Base-by-base conservation (phyloP, 2,113 vertebrate genomes). In the Pagrus major region DNA sequence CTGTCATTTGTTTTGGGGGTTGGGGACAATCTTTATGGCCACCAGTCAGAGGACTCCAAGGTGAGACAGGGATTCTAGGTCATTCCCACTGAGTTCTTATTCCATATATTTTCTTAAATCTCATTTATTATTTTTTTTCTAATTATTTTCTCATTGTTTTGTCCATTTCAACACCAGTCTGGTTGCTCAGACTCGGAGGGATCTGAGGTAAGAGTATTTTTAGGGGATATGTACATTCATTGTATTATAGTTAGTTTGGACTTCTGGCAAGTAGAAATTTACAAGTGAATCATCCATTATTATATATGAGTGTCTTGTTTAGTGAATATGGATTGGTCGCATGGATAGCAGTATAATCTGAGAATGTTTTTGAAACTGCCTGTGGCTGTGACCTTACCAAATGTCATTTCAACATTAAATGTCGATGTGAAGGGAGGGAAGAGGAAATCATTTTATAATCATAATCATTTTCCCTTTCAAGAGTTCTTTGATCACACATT, bases 111-210 rank as follows among this genome's bases (percentile, higher is more conserved):
- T 72, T 20, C 8, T 58, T 18, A 60, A 41, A 58, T 33, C 6
- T 65, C 11, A 0, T 29, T 35, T 41, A 1, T 49, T 64, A 1
- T 61, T 39, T 71, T 39, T 41, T 61, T 55, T 12, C 20, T 44
- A 0, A 46, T 58, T 37, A 5, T 11, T 42, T 68, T 64, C 39
- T 78, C 31, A 3, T 63, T 44, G 31, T 71, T 27, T 78, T 33
- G 4, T 83, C 41, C 37, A 35, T 77, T 69, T 59, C 18, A 35
- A 9, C n/a, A 0, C 1, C 77, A 95, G 94, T 94, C 93, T 76
- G 88, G 71, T 72, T 94, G 91, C 84, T 94, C 94, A 64, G 93
- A 92, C 80, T 93, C 91, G 5, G 94, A 92, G n/a, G 92, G 79
- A 75, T 92, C 92, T 20, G 89, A 95, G 94, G 94, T 95, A 88